Conservation (phyloP, 2,888 invertebrate genomes). For the Pardosa pseudoannulata region DNA sequence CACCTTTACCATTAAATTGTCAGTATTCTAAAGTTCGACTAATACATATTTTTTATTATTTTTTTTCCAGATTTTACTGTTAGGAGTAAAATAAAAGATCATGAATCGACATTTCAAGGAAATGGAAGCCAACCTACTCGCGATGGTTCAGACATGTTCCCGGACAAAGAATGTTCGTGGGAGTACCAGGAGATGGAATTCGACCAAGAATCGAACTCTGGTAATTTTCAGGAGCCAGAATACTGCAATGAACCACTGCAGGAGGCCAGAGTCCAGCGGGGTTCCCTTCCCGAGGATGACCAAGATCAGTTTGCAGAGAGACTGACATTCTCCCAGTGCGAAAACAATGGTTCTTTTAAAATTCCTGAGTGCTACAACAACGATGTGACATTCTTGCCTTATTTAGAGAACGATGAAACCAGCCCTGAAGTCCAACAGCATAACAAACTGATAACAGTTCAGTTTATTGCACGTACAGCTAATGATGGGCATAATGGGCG, state of each 20-base stretch:
- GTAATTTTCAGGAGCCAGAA: conserved; percentile 48
- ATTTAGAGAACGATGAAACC: not conserved
- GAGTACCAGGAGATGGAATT: conserved; percentile 65
- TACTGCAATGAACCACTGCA: not conserved
- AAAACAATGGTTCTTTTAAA: not conserved
- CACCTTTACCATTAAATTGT: too few species aligned
- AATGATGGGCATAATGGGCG: not conserved
- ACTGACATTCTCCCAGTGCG: not conserved
- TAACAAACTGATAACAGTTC: conserved; percentile 42
- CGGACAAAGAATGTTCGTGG: conserved; percentile 51
- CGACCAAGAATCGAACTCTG: conserved; percentile 51
- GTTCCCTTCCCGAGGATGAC: not conserved
- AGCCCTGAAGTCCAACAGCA: not conserved
- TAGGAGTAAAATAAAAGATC: not conserved
- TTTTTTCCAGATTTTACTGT: not conserved
- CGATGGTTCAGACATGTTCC: not conserved
- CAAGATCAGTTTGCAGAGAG: not conserved
- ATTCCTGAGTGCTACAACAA: conserved; percentile 46
- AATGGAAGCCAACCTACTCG: not conserved
- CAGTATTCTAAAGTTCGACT: too few species aligned
- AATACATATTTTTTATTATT: not conserved
- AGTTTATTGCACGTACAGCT: conserved; percentile 27
- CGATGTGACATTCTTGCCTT: conserved; percentile 36
- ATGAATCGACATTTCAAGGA: not conserved
- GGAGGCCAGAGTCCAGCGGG: not conserved